Percentiles rank a stretch among this genome's conserved stretches.
Conservation (phyloP, 53 echinoderm and acorn worm genomes). For the Arbacia lixula region DNA sequence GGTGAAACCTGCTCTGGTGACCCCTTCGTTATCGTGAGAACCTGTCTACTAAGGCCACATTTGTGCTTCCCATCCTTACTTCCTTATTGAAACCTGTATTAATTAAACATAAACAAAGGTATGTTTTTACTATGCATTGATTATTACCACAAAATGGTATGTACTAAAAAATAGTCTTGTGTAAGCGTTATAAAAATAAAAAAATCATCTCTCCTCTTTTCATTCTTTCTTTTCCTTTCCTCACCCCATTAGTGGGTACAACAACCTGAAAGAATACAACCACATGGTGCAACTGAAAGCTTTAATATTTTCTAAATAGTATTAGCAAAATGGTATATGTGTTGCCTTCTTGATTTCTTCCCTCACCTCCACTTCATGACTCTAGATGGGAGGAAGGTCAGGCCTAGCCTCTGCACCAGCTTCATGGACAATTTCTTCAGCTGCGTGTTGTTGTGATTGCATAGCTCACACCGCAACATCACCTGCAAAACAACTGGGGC, state of each 20-base stretch:
- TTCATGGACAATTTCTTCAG: slow-evolving; percentile 88
- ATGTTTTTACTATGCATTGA: background rate
- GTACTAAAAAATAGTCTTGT: background rate
- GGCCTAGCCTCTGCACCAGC: slow-evolving; percentile 87
- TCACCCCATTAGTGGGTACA: background rate
- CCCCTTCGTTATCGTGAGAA: no score
- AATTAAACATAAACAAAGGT: no score
- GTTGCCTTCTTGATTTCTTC: background rate
- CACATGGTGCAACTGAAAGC: no score
- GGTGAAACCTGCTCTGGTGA: no score
- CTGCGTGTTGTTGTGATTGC: slow-evolving; percentile 69
- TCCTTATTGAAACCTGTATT: no score
- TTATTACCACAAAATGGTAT: background rate
- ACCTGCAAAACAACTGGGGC: slow-evolving; percentile 82
- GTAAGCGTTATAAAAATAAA: no score
- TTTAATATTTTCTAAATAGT: background rate
- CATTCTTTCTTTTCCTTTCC: background rate
- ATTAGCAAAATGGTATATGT: background rate
- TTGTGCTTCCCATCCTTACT: no score
- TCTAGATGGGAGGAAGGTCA: slow-evolving; percentile 84
- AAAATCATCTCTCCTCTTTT: no score
- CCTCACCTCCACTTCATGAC: slow-evolving; percentile 82
- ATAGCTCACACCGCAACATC: slow-evolving; percentile 60
- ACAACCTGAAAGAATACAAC: no score
- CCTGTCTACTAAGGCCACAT: no score